Evolutionary conservation across 2,888 invertebrate genomes (phyloP), one percentile per base, ranked within the genome.

Genomic region (Dryadula phaetusa): DNA sequence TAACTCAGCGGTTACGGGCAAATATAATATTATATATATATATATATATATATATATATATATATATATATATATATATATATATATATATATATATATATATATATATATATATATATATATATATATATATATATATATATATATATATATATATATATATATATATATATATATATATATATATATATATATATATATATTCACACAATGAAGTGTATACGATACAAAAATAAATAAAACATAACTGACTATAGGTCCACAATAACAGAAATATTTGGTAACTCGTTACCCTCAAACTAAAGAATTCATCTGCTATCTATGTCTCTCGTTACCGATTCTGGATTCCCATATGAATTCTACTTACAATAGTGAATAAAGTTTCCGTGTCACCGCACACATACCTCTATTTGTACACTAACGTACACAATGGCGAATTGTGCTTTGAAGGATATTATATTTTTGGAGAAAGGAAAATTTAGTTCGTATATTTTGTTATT

Each of bases 341-440:
- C 47, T 18, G 47, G n/a, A 56, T 40, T 64, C 64, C 64, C 64
- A 16, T 20, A 47, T 49, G 64, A 14, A 47, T 58, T 49, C 64
- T 40, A 22, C 47, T 64, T 54, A 58, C 64, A 58, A 20, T 66
- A 32, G 37, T 66, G 69, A 70, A 64, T 70, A 66, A 52, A 66
- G 61, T 70, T 70, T 70, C 69, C 66, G 69, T 56, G 69, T 66
- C 64, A 63, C 49, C 28, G 66, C 56, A 64, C 64, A 61, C 66
- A 60, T 66, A 61, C 61, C 64, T 64, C 63, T 70, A 70, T 64
- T 66, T 69, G 66, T 52, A 69, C 66, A 66, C 49, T 68, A 28
- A 60, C 16, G 25, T 60, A 28, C 22, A 60, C 58, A 60, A 60
- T 44, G 44, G 25, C 7, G 44, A 44, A 18, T 28, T 54, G 37